A percentile compares a stretch with the other conserved stretches of the same genome.
Conservation (phyloP, 2,888 invertebrate species). For the Yponomeuta malinellus region DNA sequence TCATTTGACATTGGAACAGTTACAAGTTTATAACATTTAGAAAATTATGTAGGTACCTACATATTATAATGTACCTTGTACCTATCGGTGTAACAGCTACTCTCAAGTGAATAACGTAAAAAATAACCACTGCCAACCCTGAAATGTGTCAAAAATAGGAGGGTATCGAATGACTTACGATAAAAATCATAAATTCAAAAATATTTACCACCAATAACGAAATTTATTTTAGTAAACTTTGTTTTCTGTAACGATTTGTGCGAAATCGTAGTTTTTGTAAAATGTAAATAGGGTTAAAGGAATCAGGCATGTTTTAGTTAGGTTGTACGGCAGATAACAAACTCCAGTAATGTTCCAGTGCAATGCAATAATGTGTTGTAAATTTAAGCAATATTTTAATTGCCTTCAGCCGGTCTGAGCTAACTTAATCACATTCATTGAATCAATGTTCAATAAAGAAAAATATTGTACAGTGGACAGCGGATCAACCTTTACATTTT, state of each 20-base stretch:
- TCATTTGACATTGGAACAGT: too few species aligned
- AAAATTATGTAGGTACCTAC: too few species aligned
- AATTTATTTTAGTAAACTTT: not conserved
- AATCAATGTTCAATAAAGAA: too few species aligned
- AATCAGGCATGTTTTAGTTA: constrained; percentile 30
- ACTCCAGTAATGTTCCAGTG: not conserved
- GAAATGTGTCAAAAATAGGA: constrained; percentile 44
- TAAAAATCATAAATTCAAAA: constrained; percentile 25
- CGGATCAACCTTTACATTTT: too few species aligned
- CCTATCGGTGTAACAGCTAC: too few species aligned
- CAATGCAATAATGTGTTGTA: constrained; percentile 12
- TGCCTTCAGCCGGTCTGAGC: constrained; percentile 57
- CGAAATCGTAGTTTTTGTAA: constrained; percentile 24
- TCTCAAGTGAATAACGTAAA: not conserved
- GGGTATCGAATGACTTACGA: constrained; percentile 24
- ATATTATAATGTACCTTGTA: too few species aligned
- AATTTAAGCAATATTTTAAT: constrained; percentile 55
- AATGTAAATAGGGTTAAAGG: constrained; percentile 34
- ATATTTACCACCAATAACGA: constrained; percentile 15
- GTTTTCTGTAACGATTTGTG: not conserved
- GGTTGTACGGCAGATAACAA: constrained; percentile 29
- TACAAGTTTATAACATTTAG: too few species aligned
- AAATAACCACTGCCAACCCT: constrained; percentile 38
- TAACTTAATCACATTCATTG: not conserved
- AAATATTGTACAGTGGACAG: too few species aligned